Evolutionary conservation across 92 coral and sea anemone species (phyloP), one percentile per base, ranked within the genome.

Genomic region (Desmophyllum pertusum): DNA sequence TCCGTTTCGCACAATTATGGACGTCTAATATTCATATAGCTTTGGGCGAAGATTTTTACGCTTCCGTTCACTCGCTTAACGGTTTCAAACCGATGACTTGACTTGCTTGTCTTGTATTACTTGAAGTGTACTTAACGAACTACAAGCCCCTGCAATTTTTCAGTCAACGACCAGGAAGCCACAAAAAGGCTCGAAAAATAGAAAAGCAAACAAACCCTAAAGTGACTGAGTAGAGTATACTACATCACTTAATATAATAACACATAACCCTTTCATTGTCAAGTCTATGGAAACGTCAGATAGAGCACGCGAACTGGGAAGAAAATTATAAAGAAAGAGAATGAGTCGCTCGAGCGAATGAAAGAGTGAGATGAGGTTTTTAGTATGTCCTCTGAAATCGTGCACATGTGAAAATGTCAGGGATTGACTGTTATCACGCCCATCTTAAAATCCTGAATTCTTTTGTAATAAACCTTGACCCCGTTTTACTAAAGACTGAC

Each of bases 141-240:
- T 30, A 57, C 86, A 82, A 41, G 33, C 70, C 38, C 30, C 59
- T 59, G 79, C 45, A 30, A 71, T 72, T 71, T 81, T 72, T 71
- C 86, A 72, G 86, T 82, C 86, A 82, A 82, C 79, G 40, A 73
- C 69, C 86, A 82, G 86, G 86, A 82, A 82, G 86, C 86, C 86
- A 55, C 86, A 73, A 71, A 82, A 43, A 53, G 86, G 72, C 86
- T 72, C 78, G 71, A 55, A 77, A 78, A 77, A 85, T 66, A 39
- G 39, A 81, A 73, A 87, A 73, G 90, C 87, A 81, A 87, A 80
- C 90, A 81, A 81, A 81, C 85, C 83, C 85, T 62, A 48, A 36
- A 87, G 90, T 87, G 87, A 87, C 86, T 71, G 89, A 71, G 84
- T 79, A 72, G 86, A 71, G 71, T 82, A 82, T 38, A 82, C 86